Evolutionary conservation across 2,888 invertebrate species (phyloP).

Genomic region (Colletes collaris): DNA sequence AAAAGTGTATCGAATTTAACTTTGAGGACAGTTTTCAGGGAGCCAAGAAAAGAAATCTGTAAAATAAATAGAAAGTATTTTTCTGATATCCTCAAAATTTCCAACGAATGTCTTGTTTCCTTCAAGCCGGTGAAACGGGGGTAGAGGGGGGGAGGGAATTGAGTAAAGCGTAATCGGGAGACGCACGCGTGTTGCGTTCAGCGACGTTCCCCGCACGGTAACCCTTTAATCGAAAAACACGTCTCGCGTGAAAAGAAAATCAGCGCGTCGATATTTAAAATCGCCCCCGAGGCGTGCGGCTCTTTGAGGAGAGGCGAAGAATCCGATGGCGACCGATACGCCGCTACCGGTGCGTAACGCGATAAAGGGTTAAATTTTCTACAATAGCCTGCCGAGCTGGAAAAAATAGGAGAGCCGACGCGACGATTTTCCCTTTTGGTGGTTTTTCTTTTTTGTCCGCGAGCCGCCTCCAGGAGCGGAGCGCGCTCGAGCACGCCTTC

Average conservation of each 20-base stretch:
- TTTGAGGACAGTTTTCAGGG: no score
- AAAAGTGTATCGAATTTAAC: no score
- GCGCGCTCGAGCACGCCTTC: conserved; percentile 47
- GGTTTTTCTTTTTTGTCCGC: conserved; percentile 26
- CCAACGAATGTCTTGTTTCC: neutral
- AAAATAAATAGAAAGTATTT: no score
- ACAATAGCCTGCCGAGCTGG: conserved; percentile 34
- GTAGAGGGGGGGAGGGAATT: neutral
- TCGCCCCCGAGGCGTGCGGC: conserved; percentile 38
- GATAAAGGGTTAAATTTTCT: conserved; percentile 53
- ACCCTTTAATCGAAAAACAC: conserved; percentile 9
- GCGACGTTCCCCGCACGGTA: neutral
- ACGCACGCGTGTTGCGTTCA: conserved; percentile 4
- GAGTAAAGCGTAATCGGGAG: neutral
- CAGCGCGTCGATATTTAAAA: conserved; percentile 42
- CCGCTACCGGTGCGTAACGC: conserved; percentile 44
- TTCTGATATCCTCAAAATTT: no score
- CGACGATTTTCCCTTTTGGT: conserved; percentile 31
- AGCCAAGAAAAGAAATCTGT: no score
- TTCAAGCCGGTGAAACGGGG: conserved; percentile 3
- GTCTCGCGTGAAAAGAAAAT: conserved; percentile 26
- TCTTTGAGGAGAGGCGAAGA: conserved; percentile 43
- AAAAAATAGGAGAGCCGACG: conserved; percentile 16
- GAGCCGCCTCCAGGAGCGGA: conserved; percentile 38
- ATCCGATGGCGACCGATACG: conserved; percentile 39